Evolutionary conservation across 2,888 invertebrate genomes (phyloP).

Genomic region (Lucinisca nassula): DNA sequence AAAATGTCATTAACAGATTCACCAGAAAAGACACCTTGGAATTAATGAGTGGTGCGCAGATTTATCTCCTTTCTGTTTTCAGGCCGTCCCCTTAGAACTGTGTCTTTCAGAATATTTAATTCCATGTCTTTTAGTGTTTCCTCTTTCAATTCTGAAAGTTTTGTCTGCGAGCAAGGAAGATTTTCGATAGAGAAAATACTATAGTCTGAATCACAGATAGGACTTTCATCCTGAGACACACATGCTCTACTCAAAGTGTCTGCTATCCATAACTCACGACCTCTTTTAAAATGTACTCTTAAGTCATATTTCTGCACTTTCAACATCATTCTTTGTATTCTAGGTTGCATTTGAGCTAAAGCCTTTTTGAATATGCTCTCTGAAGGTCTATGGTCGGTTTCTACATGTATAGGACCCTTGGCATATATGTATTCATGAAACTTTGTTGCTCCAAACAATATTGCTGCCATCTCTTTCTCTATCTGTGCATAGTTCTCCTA

Average conservation of each 20-base stretch:
- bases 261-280: conserved; percentile 51
- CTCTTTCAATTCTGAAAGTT: background rate
- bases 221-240: background rate
- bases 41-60: background rate
- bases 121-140: background rate
- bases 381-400: conserved; percentile 63
- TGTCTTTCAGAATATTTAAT: background rate
- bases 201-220: background rate
- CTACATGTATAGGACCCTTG: too few relatives aligned
- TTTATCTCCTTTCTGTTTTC: background rate
- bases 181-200: background rate
- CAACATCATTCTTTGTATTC: conserved; percentile 73
- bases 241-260: conserved; percentile 63
- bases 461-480: conserved; percentile 61
- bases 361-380: conserved; percentile 50
- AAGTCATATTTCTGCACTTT: too few relatives aligned
- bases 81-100: background rate
- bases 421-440: conserved; percentile 61
- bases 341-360: conserved; percentile 44
- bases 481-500: conserved; percentile 64
- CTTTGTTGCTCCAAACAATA: conserved; percentile 55
- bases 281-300: too few relatives aligned
- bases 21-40: too few relatives aligned
- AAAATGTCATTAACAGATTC: too few relatives aligned
- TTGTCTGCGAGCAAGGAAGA: background rate